Percentiles rank a stretch among this genome's conserved stretches.
Evolutionary conservation across 1,140 invertebrate species (phyloP).

Genomic region (Drosophila busckii): DNA sequence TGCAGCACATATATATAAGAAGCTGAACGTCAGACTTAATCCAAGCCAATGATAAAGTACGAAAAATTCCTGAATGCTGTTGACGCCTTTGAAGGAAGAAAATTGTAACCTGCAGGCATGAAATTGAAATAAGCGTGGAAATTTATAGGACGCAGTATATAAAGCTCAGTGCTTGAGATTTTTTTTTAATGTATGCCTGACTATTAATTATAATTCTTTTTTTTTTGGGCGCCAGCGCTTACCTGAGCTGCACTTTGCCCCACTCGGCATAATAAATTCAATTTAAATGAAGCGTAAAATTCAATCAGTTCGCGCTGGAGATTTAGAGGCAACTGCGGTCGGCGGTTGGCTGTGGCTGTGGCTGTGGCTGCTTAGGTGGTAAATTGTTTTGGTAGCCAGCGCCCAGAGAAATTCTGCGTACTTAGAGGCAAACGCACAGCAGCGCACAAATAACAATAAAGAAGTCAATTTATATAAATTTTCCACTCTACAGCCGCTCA

Average conservation of each 20-base stretch:
- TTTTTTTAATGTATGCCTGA: constrained; percentile 45
- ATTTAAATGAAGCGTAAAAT: constrained; percentile 77
- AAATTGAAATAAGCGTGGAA: constrained; percentile 73
- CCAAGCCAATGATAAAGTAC: constrained; percentile 67
- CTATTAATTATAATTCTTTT: constrained; percentile 69
- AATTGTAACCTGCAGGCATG: constrained; percentile 26
- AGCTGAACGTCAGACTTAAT: constrained; percentile 46
- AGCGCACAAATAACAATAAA: constrained; percentile 54
- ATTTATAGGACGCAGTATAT: constrained; percentile 57
- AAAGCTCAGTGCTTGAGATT: constrained; percentile 48
- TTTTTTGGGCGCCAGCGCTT: constrained; percentile 23
- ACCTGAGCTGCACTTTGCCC: constrained; percentile 31
- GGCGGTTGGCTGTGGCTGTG: too few relatives aligned
- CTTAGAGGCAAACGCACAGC: constrained; percentile 60
- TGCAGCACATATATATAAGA: constrained; percentile 70
- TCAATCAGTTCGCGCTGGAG: constrained; percentile 59
- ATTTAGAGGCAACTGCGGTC: constrained; percentile 35
- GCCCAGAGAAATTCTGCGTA: constrained; percentile 57
- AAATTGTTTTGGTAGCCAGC: constrained; percentile 47
- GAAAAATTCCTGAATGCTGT: constrained; percentile 52
- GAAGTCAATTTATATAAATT: constrained; percentile 76
- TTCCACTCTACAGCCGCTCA: constrained; percentile 42
- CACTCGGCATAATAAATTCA: constrained; percentile 59
- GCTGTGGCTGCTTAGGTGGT: constrained; percentile 68
- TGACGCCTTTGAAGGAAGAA: constrained; percentile 15